Percentiles rank a stretch among this genome's conserved stretches.
Evolutionary conservation across 2,113 vertebrate genomes (phyloP).

Genomic region (Crotalus horridus): DNA sequence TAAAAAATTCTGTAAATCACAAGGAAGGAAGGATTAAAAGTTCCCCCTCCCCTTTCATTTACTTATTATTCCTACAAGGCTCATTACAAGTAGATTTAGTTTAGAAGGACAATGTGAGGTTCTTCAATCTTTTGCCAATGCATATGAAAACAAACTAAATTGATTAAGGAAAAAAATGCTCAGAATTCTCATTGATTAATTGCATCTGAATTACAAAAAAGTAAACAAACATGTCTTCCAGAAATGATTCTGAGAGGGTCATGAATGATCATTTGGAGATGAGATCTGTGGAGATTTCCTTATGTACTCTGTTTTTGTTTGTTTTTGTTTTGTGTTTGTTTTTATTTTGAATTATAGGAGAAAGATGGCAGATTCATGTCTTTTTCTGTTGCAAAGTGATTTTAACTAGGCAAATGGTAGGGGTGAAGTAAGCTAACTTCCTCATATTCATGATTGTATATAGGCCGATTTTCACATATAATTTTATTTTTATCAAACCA

Average conservation of each 20-base stretch:
- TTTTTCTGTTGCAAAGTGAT: background rate
- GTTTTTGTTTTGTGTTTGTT: background rate
- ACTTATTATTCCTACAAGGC: background rate
- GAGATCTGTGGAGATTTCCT: background rate
- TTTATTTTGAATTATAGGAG: background rate
- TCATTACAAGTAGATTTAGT: background rate
- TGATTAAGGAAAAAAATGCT: background rate
- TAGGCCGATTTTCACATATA: background rate
- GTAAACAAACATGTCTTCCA: background rate
- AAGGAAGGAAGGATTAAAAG: background rate
- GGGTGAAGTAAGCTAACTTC: background rate
- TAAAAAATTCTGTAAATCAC: background rate
- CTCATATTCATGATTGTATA: background rate
- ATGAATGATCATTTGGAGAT: background rate
- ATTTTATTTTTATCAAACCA: background rate
- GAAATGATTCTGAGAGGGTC: background rate
- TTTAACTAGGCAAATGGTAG: background rate
- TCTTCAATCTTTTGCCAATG: background rate
- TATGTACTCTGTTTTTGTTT: background rate
- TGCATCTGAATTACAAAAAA: background rate
- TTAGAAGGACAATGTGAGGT: background rate
- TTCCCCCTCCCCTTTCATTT: background rate
- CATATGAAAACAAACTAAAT: background rate
- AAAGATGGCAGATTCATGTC: background rate
- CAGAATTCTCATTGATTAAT: background rate